A percentile compares a stretch with the other conserved stretches of the same genome.
These are phyloP conservation scores for Lethrus apterus DNA, from an alignment of 1,140 invertebrate species.

Conservation along the genomic window DNA sequence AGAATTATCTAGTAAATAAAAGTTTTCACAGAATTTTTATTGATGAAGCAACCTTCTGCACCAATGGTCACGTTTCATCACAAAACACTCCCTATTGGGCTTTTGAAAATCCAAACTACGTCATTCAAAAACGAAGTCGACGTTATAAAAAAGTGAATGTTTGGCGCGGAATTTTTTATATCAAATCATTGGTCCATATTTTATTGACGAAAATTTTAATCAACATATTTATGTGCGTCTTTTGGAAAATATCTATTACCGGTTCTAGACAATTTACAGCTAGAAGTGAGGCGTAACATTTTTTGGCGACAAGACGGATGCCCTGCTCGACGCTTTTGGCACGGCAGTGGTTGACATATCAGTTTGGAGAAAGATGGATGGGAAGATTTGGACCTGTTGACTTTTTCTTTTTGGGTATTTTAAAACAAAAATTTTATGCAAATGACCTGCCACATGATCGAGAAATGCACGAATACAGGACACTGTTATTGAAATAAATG, in stretches of 20 bases:
- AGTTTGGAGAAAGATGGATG: constrained; percentile 10
- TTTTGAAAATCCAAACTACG: constrained; percentile 17
- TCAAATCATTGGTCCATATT: constrained; percentile 19
- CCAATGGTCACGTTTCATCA: constrained; percentile 16
- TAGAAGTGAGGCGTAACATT: constrained; percentile 15
- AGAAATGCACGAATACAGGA: too few relatives aligned
- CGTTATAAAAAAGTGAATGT: constrained; percentile 23
- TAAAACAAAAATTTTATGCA: too few relatives aligned
- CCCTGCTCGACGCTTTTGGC: constrained; percentile 13
- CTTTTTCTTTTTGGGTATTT: too few relatives aligned
- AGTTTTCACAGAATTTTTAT: constrained; percentile 18
- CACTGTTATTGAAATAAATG: too few relatives aligned
- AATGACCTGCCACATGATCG: too few relatives aligned
- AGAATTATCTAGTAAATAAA: constrained; percentile 11
- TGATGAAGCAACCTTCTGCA: constrained; percentile 18
- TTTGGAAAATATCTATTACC: constrained; percentile 18
- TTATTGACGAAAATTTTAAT: constrained; percentile 18
- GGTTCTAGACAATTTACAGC: constrained; percentile 16
- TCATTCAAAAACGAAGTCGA: constrained; percentile 21
- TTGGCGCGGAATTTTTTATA: constrained; percentile 21
- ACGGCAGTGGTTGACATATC: constrained; percentile 2
- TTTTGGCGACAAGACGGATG: constrained; percentile 20
- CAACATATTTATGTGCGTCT: constrained; percentile 16
- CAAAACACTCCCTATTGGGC: constrained; percentile 19
- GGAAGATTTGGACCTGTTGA: constrained; percentile 4